A percentile compares a stretch with the other conserved stretches of the same genome.
phyloP scores from a whole-genome alignment of 2,113 vertebrate genomes.

The Misgurnus mizolepis region DNA sequence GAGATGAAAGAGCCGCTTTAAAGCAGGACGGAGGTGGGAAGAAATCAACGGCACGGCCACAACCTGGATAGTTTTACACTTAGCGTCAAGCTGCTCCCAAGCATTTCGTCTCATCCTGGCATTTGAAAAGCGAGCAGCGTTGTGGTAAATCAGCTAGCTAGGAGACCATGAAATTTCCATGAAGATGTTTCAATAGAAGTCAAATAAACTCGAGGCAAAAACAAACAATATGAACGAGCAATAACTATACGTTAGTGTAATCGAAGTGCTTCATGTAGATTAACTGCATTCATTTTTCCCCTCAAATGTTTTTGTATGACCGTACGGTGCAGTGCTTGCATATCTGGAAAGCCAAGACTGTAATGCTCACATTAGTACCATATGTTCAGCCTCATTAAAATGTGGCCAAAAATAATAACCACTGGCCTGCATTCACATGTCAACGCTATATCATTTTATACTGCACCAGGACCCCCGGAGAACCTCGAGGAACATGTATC shows the following conservation, averaged over 20 bases:
- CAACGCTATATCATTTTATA: constrained; percentile 22
- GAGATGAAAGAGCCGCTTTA: constrained; percentile 74
- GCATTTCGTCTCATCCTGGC: constrained; percentile 14
- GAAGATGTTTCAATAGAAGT: no score
- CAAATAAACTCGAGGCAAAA: neutral
- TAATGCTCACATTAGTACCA: constrained; percentile 35
- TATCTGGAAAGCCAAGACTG: constrained; percentile 21
- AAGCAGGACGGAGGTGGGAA: constrained; percentile 39
- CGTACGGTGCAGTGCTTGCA: constrained; percentile 22
- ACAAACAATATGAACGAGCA: neutral
- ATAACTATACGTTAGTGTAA: neutral
- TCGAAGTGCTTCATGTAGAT: neutral
- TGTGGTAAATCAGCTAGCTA: no score
- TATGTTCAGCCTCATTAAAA: constrained; percentile 39
- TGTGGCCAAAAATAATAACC: constrained; percentile 35
- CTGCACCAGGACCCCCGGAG: constrained; percentile 4
- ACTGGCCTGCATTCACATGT: constrained; percentile 28
- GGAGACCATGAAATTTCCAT: no score
- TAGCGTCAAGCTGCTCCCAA: neutral
- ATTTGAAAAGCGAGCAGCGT: neutral
- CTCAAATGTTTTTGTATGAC: neutral
- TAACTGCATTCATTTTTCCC: neutral
- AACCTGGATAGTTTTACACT: constrained; percentile 8
- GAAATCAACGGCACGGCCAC: constrained; percentile 61
- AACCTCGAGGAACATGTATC: neutral